Evolutionary conservation across 35 echinoderm and acorn worm species (phyloP).

Genomic region (Ophiothrix spiculata): DNA sequence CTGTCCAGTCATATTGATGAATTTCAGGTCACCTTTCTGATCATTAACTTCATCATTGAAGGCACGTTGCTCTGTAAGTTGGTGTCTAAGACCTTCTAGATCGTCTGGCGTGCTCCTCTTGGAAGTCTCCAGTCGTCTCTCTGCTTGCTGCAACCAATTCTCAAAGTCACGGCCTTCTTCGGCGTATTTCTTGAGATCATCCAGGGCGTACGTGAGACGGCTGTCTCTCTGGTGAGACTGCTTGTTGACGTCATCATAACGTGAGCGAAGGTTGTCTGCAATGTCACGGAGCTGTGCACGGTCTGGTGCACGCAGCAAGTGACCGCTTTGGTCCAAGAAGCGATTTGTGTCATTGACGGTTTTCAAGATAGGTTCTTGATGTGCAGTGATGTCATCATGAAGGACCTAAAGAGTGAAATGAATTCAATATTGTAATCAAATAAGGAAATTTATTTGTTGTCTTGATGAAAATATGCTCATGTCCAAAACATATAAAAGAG

Average conservation of each 20-base stretch:
- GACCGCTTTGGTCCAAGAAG: slow-evolving; percentile 62
- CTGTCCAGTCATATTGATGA: slow-evolving; percentile 95
- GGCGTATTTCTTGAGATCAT: slow-evolving; percentile 88
- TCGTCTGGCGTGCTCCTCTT: slow-evolving; percentile 58
- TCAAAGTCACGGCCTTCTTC: slow-evolving; percentile 56
- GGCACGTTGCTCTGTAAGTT: slow-evolving; percentile 66
- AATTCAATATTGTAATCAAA: too few relatives aligned
- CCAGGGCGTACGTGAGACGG: slow-evolving; percentile 53
- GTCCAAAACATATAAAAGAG: too few relatives aligned
- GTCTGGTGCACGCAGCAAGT: slow-evolving; percentile 53
- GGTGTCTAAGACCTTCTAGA: slow-evolving; percentile 49
- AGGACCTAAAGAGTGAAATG: slow-evolving; percentile 31
- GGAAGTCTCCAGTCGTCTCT: slow-evolving; percentile 43
- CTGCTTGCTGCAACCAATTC: slow-evolving; percentile 59
- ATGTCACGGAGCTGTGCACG: slow-evolving; percentile 55
- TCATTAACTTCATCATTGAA: slow-evolving; percentile 90
- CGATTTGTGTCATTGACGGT: slow-evolving; percentile 46
- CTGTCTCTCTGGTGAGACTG: slow-evolving; percentile 51
- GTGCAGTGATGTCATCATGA: slow-evolving; percentile 54
- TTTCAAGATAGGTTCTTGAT: slow-evolving; percentile 61
- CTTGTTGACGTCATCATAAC: slow-evolving; percentile 61
- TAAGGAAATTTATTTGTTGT: too few relatives aligned
- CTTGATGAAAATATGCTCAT: too few relatives aligned
- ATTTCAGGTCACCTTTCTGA: slow-evolving; percentile 92
- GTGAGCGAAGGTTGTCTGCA: slow-evolving; percentile 41